Evolutionary conservation across 92 coral and sea anemone species (phyloP), one percentile per base, ranked within the genome.

Genomic region (Phenganax stokvisi): DNA sequence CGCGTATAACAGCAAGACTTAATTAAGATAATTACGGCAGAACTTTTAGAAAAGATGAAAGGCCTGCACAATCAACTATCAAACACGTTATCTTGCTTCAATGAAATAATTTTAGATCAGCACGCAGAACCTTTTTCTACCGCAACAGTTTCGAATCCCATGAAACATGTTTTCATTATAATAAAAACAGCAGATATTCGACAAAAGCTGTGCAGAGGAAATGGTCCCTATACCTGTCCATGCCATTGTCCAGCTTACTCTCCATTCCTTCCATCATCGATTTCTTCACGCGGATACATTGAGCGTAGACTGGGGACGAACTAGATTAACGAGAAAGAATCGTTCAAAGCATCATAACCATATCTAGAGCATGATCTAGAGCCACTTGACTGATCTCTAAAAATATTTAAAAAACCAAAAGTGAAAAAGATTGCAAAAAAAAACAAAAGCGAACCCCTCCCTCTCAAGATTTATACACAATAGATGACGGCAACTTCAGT

Each of bases 291-390:
- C 97, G 97, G 53, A 94, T 88, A 77, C 98, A 94, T 51, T 94
- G 94, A 0, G 97, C 89, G 83, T 94, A 94, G 74, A 94, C 97
- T 17, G 97, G 98, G 12, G 98, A 91, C 0, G 98, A 91, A n/a
- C 98, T 94, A 77, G 10, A 60, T 53, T 27, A 56, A 51, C 68
- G 6, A 10, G n/a, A 72, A 37, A 71, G 10, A 30, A 17, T 8
- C 12, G 10, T 12, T 13, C 30, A 72, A 51, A 9, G 16, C 31
- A 68, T 68, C 12, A 10, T 59, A 1, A 59, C 16, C 16, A 59
- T 13, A 13, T 59, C 25, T 59, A 13, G 25, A 13, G 65, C 16
- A 2, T 1, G 2, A 13, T 59, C 25, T 59, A 13, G 25, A 13
- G 65, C 16, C 16, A 59, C n/a, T 59, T 3, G n/a, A 59, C 25